A percentile compares a stretch with the other conserved stretches of the same genome.
Evolutionary conservation across 2,113 vertebrate species (phyloP).

Genomic region (Indicator indicator): DNA sequence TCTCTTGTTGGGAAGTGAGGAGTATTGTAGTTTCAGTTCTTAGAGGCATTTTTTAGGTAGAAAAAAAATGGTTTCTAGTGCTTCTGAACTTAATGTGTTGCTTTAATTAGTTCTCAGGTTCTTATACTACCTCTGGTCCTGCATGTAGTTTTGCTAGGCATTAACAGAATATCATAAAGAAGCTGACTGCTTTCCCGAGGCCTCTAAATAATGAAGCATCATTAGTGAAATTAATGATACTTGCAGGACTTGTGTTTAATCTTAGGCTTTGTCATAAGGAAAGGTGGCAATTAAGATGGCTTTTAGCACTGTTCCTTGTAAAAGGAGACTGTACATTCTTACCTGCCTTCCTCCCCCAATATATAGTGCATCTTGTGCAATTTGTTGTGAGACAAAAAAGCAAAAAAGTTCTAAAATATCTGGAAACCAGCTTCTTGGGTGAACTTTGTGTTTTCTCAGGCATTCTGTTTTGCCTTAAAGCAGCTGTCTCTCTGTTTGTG

Average conservation of each 20-base stretch:
- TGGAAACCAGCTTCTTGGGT: background rate
- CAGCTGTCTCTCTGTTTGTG: background rate
- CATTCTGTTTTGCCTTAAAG: background rate
- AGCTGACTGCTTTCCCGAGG: background rate
- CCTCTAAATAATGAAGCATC: background rate
- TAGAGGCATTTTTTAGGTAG: background rate
- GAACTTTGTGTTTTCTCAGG: background rate
- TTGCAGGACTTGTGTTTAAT: background rate
- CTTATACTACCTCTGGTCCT: background rate
- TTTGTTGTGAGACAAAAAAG: background rate
- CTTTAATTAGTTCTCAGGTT: background rate
- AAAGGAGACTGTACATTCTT: background rate
- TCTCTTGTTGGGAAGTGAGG: background rate
- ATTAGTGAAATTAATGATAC: background rate
- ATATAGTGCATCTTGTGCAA: background rate
- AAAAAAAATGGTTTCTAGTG: background rate
- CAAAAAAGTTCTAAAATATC: background rate
- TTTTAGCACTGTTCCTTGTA: background rate
- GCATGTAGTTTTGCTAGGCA: background rate
- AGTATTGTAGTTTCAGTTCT: background rate
- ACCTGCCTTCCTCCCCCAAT: background rate
- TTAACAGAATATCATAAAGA: background rate
- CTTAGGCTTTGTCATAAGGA: background rate
- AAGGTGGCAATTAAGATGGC: background rate
- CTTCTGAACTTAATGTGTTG: background rate